Conservation (phyloP, 2,797 vertebrate genomes). For the Chiloscyllium punctatum region DNA sequence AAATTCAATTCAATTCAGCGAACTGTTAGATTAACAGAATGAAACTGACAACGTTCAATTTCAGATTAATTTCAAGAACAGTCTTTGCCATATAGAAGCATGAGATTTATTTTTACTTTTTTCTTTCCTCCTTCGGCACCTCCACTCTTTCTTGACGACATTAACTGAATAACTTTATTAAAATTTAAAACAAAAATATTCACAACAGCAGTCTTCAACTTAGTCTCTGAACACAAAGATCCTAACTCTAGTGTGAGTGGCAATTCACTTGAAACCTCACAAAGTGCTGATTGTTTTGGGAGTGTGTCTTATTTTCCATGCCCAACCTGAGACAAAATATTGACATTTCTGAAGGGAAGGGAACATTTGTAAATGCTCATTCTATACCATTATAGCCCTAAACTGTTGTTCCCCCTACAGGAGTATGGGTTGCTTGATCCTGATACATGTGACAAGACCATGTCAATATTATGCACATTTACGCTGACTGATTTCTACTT, state of each 20-base stretch:
- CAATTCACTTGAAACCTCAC: not conserved
- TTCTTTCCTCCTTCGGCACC: no score
- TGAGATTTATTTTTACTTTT: not conserved
- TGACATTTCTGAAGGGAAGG: not conserved
- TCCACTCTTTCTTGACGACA: no score
- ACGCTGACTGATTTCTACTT: not conserved
- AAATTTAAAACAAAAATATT: conserved; percentile 19
- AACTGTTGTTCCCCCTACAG: not conserved
- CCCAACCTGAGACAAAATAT: not conserved
- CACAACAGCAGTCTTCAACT: conserved; percentile 7
- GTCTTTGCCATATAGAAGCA: not conserved
- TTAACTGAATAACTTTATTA: conserved; percentile 3
- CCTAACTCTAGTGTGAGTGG: not conserved
- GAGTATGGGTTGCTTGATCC: not conserved
- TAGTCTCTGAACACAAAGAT: not conserved
- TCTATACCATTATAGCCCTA: not conserved
- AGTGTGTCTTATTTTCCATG: not conserved
- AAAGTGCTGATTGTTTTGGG: not conserved
- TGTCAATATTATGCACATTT: not conserved
- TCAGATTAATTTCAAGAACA: conserved; percentile 29
- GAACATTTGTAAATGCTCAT: not conserved
- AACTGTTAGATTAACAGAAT: conserved; percentile 31
- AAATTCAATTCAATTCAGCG: not conserved
- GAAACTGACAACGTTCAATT: conserved; percentile 19
- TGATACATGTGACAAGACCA: not conserved